Base-by-base conservation (phyloP, 30 jellyfish, hydroid and myxozoan species). In the Turritopsis rubra region DNA sequence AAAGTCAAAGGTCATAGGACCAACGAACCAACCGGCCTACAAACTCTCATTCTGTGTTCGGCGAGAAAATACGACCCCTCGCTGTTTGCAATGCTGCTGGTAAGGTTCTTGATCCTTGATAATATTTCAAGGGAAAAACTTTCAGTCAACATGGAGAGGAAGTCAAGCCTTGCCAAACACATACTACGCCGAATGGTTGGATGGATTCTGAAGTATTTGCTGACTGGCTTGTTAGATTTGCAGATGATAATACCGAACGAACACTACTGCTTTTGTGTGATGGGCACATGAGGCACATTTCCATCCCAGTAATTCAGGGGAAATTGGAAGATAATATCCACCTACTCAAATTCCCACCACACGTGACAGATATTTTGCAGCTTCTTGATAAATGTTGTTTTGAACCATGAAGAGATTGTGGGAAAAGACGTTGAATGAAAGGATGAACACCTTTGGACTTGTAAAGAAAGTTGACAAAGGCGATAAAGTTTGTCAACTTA, bases 31-130 rank as follows among this genome's bases (percentile, higher is more conserved):
- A 75, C 83, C 83, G 8, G 83, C 91, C 20, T 75, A 8, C 52
- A 75, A 54, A 54, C 82, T 84, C 4, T 24, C 91, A 7, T 84
- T 53, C 77, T 91, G 83, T 21, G 90, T 21, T 18, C 26, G 82
- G 80, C 20, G 86, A 23, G 90, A 75, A 77, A 75, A 52, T 54
- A 54, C 22, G 13, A 52, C 82, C 83, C 28, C 53, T 84, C 13
- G 91, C 65, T 16, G 90, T 84, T 20, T 84, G 91, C 66, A 84
- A 84, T 76, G 91, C 90, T 84, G 90, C 90, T 84, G 91, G 89
- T 28, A 75, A 76, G 22, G 89, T 84, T 18, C 65, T 84, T 19
- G 83, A 74, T 28, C 90, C 83, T 21, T 75, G 0, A 75, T 75
- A 13, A 75, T 26, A 75, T 28, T 84, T 77, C 31, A 24, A 17